Percentiles rank a stretch among this genome's conserved stretches.
Conservation (phyloP, 2,797 vertebrate species). For the Allobates femoralis region DNA sequence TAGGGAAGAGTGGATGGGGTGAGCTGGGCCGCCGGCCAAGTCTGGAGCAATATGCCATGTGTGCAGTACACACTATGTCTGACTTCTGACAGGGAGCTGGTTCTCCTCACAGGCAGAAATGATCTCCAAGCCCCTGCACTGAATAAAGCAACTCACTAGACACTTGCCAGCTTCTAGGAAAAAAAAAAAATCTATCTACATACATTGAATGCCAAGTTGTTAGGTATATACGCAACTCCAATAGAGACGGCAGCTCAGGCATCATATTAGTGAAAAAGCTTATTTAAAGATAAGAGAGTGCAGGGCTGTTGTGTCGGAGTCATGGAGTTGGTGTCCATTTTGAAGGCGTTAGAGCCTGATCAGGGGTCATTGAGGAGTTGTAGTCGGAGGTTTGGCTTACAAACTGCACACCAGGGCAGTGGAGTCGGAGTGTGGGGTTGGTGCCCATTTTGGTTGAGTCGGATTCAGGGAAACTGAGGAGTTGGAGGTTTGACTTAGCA, state of each 20-base stretch:
- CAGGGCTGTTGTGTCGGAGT: too few relatives aligned
- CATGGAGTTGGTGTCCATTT: too few relatives aligned
- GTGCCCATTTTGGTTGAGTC: too few relatives aligned
- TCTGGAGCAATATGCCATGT: conserved; percentile 64
- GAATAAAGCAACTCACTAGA: conserved; percentile 48
- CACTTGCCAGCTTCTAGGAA: conserved; percentile 47
- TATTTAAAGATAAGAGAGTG: neutral
- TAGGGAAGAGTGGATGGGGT: conserved; percentile 64
- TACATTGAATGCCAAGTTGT: neutral
- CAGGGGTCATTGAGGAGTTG: too few relatives aligned
- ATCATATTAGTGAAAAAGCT: neutral
- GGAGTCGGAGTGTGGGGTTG: too few relatives aligned
- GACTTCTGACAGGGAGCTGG: conserved; percentile 64
- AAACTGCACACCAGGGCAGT: too few relatives aligned
- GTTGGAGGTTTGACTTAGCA: too few relatives aligned
- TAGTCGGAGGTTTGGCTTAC: too few relatives aligned
- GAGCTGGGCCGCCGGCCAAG: conserved; percentile 62
- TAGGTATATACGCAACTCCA: neutral
- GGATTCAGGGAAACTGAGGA: too few relatives aligned
- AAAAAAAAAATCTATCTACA: neutral
- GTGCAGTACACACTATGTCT: conserved; percentile 62
- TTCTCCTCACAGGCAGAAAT: conserved; percentile 63
- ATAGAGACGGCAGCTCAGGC: neutral
- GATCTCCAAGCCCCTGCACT: conserved; percentile 45
- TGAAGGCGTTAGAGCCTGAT: too few relatives aligned